Percentiles rank a stretch among this genome's conserved stretches.
Conservation (phyloP, 2,888 invertebrate species). For the Callyntrura guangdongensis region DNA sequence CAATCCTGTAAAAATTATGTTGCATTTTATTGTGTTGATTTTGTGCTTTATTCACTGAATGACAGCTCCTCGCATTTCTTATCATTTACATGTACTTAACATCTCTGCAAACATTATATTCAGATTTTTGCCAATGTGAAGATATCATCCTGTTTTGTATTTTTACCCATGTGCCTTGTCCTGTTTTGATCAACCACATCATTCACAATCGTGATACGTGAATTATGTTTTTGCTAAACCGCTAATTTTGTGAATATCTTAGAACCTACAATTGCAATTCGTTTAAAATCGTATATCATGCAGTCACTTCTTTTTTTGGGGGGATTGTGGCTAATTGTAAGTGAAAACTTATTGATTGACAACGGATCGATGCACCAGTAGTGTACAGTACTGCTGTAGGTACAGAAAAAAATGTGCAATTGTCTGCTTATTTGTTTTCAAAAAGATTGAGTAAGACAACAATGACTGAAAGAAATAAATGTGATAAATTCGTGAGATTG, state of each 20-base stretch:
- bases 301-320: constrained; percentile 76
- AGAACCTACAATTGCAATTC: constrained; percentile 63
- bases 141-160: too few species aligned
- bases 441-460: neutral
- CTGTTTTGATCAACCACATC: constrained; percentile 3
- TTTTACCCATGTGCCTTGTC: too few species aligned
- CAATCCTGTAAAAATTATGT: too few species aligned
- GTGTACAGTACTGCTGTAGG: neutral
- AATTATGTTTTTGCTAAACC: neutral
- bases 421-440: neutral
- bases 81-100: too few species aligned
- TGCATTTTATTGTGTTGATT: too few species aligned
- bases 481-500: neutral
- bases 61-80: too few species aligned
- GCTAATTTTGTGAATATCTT: neutral
- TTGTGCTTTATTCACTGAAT: too few species aligned
- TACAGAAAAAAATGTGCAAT: neutral
- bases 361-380: constrained; percentile 7
- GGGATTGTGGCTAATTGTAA: constrained; percentile 49
- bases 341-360: constrained; percentile 32
- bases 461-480: neutral
- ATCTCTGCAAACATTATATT: too few species aligned
- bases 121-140: too few species aligned
- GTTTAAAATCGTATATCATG: constrained; percentile 81
- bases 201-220: constrained; percentile 28